A percentile compares a stretch with the other conserved stretches of the same genome.
These are phyloP conservation scores for Habropoda laboriosa DNA, from an alignment of 1,140 invertebrate genomes.

Conservation along the genomic window DNA sequence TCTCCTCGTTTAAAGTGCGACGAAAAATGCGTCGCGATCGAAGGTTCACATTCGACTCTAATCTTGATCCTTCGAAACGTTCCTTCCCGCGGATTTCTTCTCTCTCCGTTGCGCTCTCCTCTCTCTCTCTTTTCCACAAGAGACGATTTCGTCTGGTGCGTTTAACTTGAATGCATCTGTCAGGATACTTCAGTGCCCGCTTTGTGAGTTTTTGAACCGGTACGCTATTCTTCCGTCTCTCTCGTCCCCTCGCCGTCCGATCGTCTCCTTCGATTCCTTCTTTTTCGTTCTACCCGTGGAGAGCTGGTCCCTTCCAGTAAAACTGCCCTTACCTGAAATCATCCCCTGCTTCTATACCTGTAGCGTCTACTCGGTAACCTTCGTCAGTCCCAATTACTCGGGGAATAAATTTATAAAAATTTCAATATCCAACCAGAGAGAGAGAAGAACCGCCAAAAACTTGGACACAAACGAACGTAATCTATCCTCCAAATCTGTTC, in stretches of 20 bases:
- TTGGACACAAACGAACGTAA: no score
- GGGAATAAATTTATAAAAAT: slow-evolving; percentile 42
- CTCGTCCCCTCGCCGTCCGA: slow-evolving; percentile 12
- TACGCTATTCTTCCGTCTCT: slow-evolving; percentile 73
- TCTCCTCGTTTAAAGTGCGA: background rate
- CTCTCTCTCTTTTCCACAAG: slow-evolving; percentile 41
- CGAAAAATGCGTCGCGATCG: background rate
- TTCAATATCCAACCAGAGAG: background rate
- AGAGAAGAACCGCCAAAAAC: no score
- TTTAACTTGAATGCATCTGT: slow-evolving; percentile 81
- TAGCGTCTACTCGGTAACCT: slow-evolving; percentile 24
- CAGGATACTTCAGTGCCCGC: slow-evolving; percentile 76
- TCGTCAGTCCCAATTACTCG: slow-evolving; percentile 29
- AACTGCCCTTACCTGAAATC: slow-evolving; percentile 74
- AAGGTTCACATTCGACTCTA: slow-evolving; percentile 16
- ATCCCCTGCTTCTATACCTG: slow-evolving; percentile 66
- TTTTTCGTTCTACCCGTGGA: slow-evolving; percentile 29
- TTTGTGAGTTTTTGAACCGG: slow-evolving; percentile 79
- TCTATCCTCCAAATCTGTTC: no score
- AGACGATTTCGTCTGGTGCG: slow-evolving; percentile 76
- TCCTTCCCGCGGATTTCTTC: slow-evolving; percentile 40
- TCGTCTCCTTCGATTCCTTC: slow-evolving; percentile 47
- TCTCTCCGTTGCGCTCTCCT: slow-evolving; percentile 11
- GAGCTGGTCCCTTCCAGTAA: slow-evolving; percentile 52
- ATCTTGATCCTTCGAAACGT: slow-evolving; percentile 47